phyloP scores from a whole-genome alignment of 1,140 invertebrate species.

The Alviniconcha marisindica region DNA sequence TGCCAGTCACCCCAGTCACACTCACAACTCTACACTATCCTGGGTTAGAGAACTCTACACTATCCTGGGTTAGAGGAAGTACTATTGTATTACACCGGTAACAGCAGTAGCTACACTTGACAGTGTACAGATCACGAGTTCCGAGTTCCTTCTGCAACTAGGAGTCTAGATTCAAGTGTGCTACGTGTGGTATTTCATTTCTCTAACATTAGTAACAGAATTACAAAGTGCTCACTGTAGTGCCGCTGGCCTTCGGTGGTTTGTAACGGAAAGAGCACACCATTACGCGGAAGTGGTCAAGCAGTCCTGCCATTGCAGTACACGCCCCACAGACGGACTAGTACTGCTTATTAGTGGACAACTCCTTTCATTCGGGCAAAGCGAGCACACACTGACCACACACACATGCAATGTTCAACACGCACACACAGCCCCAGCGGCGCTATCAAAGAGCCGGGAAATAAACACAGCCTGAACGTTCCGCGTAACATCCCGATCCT shows the following conservation, averaged over 20 bases:
- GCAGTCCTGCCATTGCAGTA: not conserved
- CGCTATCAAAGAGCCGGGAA: too few species aligned
- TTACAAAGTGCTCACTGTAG: too few species aligned
- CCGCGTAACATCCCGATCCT: not conserved
- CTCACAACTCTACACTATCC: too few species aligned
- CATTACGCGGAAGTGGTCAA: not conserved
- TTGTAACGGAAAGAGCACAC: not conserved
- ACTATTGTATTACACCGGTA: not conserved
- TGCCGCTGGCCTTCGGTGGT: too few species aligned
- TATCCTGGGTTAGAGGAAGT: too few species aligned
- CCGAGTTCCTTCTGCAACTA: not conserved
- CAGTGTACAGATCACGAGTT: not conserved
- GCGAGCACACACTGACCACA: not conserved
- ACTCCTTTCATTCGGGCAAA: not conserved
- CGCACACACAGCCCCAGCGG: not conserved
- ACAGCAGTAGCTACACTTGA: not conserved
- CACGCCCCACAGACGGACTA: not conserved
- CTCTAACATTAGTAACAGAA: not conserved
- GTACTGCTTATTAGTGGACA: not conserved
- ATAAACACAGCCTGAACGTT: not conserved
- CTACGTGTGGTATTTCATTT: not conserved
- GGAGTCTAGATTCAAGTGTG: not conserved
- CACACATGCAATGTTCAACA: not conserved
- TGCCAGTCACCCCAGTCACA: too few species aligned
- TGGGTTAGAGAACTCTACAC: too few species aligned